Conservation (phyloP, 2,888 invertebrate species). For the Abrostola tripartita region DNA sequence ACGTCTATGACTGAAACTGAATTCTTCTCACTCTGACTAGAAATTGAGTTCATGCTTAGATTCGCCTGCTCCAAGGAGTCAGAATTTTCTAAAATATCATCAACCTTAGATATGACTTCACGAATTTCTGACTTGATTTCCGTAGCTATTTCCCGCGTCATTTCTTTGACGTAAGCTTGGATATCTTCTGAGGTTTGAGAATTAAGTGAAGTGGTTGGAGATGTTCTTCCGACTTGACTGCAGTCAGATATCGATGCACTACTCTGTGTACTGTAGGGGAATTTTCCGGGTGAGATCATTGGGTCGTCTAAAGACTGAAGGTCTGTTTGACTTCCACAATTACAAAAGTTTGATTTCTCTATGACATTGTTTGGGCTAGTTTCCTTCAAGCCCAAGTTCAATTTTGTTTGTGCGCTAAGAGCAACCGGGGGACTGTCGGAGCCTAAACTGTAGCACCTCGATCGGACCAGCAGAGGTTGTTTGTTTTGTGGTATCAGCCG, state of each 20-base stretch:
- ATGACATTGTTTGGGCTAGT: conserved; percentile 78
- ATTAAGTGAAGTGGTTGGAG: conserved; percentile 87
- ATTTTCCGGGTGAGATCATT: conserved; percentile 82
- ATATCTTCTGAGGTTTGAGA: conserved; percentile 90
- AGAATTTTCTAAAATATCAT: conserved; percentile 92
- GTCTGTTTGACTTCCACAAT: conserved; percentile 93
- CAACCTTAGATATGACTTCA: conserved; percentile 93
- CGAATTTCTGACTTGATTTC: conserved; percentile 94
- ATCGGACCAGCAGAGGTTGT: conserved; percentile 73
- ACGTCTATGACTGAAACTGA: conserved; percentile 93
- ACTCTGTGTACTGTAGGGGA: conserved; percentile 82
- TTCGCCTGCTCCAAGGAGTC: conserved; percentile 88
- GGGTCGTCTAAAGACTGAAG: conserved; percentile 90
- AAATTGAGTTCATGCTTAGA: conserved; percentile 84
- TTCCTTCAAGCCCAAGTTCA: conserved; percentile 89
- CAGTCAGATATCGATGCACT: conserved; percentile 87
- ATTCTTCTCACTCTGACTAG: conserved; percentile 90
- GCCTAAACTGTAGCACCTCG: conserved; percentile 91
- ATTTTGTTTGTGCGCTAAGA: conserved; percentile 89
- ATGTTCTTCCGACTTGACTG: conserved; percentile 86
- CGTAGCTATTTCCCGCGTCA: conserved; percentile 93
- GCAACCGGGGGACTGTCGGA: conserved; percentile 86
- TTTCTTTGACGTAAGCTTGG: conserved; percentile 92
- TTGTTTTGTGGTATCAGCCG: conserved; percentile 70
- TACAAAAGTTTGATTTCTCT: conserved; percentile 87